Base-by-base conservation (phyloP, 1,140 invertebrate species). In the Campoletis sonorensis region DNA sequence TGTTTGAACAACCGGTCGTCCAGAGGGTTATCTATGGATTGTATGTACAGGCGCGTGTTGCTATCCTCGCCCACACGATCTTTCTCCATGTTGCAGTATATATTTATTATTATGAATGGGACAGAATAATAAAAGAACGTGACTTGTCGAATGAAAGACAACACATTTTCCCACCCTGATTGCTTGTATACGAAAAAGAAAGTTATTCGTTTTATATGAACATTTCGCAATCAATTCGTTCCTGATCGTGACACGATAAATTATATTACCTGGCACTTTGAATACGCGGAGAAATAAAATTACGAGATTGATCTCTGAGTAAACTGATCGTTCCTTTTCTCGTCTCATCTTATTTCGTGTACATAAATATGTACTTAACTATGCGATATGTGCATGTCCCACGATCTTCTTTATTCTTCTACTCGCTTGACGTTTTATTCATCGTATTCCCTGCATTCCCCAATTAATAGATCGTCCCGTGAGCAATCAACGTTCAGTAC, bases 1-100 rank as follows among this genome's bases (percentile, higher is more conserved):
- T 86, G 80, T 88, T 88, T 87, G 82, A 85, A 86, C 82, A 61
- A 27, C 71, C 73, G 45, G 64, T 61, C 73, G 33, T 45, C 23
- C 23, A 68, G 51, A 40, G 21, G 33, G 21, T 77, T 54, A 75
- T 61, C 49, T 64, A 64, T 76, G 33, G 33, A 49, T 21, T 79
- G 26, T 37, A 21, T 58, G 54, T 51, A 30, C 27, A 75, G 40
- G 72, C 40, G 16, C 45, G 72, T 51, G 72, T 75, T 26, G 72
- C 49, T 30, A 49, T 72, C 26, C 40, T 72, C 40, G 40, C 40
- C 67, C n/a, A 72, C 70, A 72, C 70, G 18, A n/a, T 73, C 13
- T 40, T 26, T 7, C 13, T 23, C 40, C 18, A 26, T 54, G 7
- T 75, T 27, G 23, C 72, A 75, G 23, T 49, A 5, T 13, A 64